Conservation (phyloP, 2,888 invertebrate species). For the Aporophyla nigra region DNA sequence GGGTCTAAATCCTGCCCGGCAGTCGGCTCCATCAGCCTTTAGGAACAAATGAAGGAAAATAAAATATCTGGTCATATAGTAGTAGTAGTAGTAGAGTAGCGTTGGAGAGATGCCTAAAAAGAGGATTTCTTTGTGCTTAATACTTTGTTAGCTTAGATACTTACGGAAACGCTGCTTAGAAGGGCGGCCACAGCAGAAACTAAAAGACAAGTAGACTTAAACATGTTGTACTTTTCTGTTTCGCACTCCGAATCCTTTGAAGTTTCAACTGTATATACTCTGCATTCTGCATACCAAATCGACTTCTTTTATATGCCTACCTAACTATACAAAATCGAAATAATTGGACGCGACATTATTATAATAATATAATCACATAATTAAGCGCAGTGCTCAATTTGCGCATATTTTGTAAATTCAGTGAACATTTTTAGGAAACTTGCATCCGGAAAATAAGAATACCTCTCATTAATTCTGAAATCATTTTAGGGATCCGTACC, state of each 20-base stretch:
- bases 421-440: neutral
- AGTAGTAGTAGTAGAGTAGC: neutral
- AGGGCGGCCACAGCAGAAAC: neutral
- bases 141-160: neutral
- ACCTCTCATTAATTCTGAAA: neutral
- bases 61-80: too few relatives aligned
- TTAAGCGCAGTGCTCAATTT: constrained; percentile 19
- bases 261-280: neutral
- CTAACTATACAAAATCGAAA: neutral
- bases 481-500: neutral
- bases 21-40: neutral
- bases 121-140: neutral
- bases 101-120: neutral
- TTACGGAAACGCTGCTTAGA: constrained; percentile 18
- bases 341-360: constrained; percentile 32
- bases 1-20: constrained; percentile 16
- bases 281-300: neutral
- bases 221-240: constrained; percentile 34
- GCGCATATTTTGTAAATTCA: neutral
- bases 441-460: neutral
- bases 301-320: constrained; percentile 14
- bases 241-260: neutral
- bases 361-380: constrained; percentile 6
- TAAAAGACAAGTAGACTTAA: constrained; percentile 5
- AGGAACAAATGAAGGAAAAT: neutral